A percentile compares a stretch with the other conserved stretches of the same genome.
These are phyloP conservation scores for Sebastes baramenuke DNA, from an alignment of 2,797 vertebrate species.

Conservation along the genomic window DNA sequence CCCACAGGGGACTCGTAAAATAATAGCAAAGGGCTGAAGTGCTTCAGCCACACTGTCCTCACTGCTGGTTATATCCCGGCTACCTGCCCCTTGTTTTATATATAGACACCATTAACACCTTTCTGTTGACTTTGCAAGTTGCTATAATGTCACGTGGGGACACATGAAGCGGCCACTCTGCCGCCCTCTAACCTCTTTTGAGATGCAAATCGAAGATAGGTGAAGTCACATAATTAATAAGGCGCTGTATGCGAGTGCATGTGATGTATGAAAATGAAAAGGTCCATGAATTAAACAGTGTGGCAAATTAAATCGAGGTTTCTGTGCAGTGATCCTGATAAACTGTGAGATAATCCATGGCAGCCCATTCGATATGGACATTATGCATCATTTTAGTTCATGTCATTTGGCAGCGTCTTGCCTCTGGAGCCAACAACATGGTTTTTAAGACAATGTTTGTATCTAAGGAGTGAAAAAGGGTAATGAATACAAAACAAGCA, in stretches of 20 bases:
- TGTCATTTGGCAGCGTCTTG: constrained; percentile 2
- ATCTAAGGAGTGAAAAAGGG: no score
- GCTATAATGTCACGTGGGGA: constrained; percentile 10
- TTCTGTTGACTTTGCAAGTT: constrained; percentile 60
- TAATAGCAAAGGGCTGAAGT: constrained; percentile 46
- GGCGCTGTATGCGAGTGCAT: constrained; percentile 1
- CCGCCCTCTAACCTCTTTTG: constrained; percentile 29
- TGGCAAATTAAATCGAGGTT: constrained; percentile 29
- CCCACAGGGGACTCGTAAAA: constrained; percentile 55
- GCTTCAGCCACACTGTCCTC: constrained; percentile 35
- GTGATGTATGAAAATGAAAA: constrained; percentile 34
- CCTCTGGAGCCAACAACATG: background rate
- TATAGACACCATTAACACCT: constrained; percentile 46
- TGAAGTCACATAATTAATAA: constrained; percentile 45
- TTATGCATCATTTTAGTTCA: constrained; percentile 2
- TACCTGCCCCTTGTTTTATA: constrained; percentile 33
- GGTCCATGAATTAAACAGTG: constrained; percentile 47
- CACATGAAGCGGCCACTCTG: background rate
- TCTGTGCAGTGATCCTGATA: constrained; percentile 22
- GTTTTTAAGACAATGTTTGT: no score
- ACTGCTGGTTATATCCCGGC: constrained; percentile 24
- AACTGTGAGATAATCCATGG: constrained; percentile 19
- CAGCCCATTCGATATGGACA: background rate
- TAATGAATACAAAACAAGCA: background rate
- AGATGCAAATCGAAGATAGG: constrained; percentile 28